Evolutionary conservation across 2,888 invertebrate species (phyloP), one percentile per base, ranked within the genome.

Genomic region (Corythucha ciliata): DNA sequence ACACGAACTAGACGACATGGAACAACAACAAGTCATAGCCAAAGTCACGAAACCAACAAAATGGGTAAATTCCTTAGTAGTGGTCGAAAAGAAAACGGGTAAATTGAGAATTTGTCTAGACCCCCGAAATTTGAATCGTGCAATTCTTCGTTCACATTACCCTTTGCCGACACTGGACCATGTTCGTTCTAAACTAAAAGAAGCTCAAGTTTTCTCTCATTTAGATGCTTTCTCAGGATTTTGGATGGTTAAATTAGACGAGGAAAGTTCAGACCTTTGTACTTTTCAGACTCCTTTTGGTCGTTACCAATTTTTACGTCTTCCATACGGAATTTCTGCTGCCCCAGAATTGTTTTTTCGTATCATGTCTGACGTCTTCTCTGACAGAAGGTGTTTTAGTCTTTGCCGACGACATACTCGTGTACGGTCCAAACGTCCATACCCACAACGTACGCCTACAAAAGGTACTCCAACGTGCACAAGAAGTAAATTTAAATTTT

Each of bases 31-130:
- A 32, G 41, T 26, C 6, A 53, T 40, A 2, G 20, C 1, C 7
- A 33, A 37, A 44, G 40, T 50, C 14, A 21, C 50, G 10, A 36
- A 42, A 16, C 48, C 48, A 10, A 20, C 48, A 12, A 39, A 48
- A 12, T 48, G 48, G 48, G 48, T 48, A 10, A 39, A 24, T n/a
- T 33, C 33, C 5, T 22, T 32, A 22, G 46, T 33, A 10, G 25
- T 41, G 3, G 16, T 16, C 18, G 25, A 7, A 3, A 41, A 41
- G 25, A 41, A 41, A 21, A 4, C 32, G 3, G 46, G 46, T 20
- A 22, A 18, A n/a, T 10, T 47, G 14, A 21, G 47, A 16, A 37
- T 47, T 22, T 47, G 37, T 24, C 14, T 37, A 12, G 47, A 47
- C 27, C 37, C 47, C 4, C 12, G 26, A 16, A 47, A 36, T 37